Evolutionary conservation across 2,888 invertebrate species (phyloP).

Genomic region (Cremastobaeus sp.): DNA sequence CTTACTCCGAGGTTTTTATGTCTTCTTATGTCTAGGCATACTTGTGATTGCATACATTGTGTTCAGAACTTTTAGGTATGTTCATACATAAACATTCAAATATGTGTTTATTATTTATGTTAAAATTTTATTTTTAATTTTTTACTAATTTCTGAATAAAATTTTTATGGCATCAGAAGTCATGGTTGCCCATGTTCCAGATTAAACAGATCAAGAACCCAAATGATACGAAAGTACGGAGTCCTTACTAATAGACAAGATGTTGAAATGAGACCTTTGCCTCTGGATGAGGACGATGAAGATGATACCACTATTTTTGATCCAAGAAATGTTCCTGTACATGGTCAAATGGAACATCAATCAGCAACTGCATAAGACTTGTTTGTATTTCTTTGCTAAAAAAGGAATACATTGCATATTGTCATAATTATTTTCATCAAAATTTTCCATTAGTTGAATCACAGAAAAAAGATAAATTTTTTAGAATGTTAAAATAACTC

Average conservation of each 20-base stretch:
- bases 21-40: constrained; percentile 75
- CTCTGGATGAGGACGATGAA: constrained; percentile 78
- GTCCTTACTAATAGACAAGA: constrained; percentile 77
- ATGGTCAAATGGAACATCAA: constrained; percentile 46
- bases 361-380: constrained; percentile 37
- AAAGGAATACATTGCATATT: no score
- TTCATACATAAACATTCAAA: not conserved
- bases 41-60: constrained; percentile 74
- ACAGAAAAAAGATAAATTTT: no score
- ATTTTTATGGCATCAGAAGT: no score
- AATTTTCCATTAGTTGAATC: no score
- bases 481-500: no score
- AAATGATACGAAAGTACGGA: constrained; percentile 78
- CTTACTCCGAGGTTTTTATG: constrained; percentile 75
- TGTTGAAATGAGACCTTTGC: constrained; percentile 78
- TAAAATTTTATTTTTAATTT: not conserved
- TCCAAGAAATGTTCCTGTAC: constrained; percentile 68
- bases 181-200: no score
- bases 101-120: no score
- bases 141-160: not conserved
- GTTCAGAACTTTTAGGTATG: constrained; percentile 73
- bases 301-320: constrained; percentile 78
- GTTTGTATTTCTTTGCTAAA: no score
- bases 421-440: no score
- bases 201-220: constrained; percentile 74